Conservation (phyloP, 2,888 invertebrate genomes). For the Phalera bucephala region DNA sequence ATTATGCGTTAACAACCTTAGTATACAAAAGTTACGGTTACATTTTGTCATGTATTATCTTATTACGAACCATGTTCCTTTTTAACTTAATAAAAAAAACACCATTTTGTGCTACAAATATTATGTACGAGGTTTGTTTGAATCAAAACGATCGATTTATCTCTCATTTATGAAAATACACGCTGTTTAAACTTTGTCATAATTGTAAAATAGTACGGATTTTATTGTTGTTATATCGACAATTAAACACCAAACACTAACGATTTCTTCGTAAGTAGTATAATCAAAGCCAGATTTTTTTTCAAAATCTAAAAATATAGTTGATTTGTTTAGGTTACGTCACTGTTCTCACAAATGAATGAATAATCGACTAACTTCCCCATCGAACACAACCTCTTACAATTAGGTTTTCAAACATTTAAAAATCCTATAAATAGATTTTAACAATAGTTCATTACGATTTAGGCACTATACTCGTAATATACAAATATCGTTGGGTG, state of each 20-base stretch:
- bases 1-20: conserved; percentile 66
- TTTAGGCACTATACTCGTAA: background rate
- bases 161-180: background rate
- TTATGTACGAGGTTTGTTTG: conserved; percentile 24
- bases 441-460: background rate
- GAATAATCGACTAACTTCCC: too few relatives aligned
- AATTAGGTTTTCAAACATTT: background rate
- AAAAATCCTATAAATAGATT: background rate
- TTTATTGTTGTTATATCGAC: too few relatives aligned
- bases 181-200: too few relatives aligned
- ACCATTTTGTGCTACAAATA: conserved; percentile 34
- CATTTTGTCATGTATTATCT: conserved; percentile 52
- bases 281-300: too few relatives aligned
- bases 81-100: conserved; percentile 18
- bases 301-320: too few relatives aligned
- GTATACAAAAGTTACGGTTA: conserved; percentile 49
- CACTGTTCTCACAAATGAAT: background rate
- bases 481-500: background rate
- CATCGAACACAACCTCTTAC: background rate
- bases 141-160: background rate
- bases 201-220: too few relatives aligned
- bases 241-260: too few relatives aligned
- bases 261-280: too few relatives aligned
- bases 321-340: background rate
- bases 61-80: conserved; percentile 24